These are phyloP conservation scores for Rhagoletis pomonella DNA, from an alignment of 1,140 invertebrate genomes.

Conservation along the genomic window DNA sequence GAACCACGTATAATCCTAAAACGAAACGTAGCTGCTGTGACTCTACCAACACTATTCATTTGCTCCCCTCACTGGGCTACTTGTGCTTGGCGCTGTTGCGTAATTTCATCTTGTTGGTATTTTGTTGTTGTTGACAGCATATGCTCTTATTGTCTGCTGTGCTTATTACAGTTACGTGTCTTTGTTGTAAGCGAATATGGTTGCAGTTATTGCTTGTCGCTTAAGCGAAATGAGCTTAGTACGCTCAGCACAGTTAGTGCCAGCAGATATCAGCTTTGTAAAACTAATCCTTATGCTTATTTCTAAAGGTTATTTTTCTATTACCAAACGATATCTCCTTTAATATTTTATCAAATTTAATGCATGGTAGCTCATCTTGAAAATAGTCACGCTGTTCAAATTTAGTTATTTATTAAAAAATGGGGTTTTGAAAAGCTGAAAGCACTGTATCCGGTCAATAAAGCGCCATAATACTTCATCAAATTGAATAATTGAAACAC, in stretches of 20 bases:
- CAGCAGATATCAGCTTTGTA: no score
- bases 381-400: no score
- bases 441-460: no score
- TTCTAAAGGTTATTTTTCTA: no score
- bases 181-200: background rate
- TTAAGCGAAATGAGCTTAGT: slow-evolving; percentile 22
- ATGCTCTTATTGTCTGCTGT: background rate
- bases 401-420: no score
- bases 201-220: background rate
- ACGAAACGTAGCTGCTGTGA: background rate
- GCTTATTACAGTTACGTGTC: background rate
- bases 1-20: background rate
- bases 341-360: no score
- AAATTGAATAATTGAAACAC: no score
- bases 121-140: slow-evolving; percentile 24
- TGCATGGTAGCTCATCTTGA: no score
- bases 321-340: no score
- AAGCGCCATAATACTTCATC: no score
- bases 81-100: background rate
- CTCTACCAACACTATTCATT: background rate
- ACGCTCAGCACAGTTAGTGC: background rate
- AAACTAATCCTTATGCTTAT: no score
- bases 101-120: background rate
- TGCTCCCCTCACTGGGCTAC: background rate
- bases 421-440: no score